Evolutionary conservation across 1,140 invertebrate genomes (phyloP).

Genomic region (Amphibalanus amphitrite): DNA sequence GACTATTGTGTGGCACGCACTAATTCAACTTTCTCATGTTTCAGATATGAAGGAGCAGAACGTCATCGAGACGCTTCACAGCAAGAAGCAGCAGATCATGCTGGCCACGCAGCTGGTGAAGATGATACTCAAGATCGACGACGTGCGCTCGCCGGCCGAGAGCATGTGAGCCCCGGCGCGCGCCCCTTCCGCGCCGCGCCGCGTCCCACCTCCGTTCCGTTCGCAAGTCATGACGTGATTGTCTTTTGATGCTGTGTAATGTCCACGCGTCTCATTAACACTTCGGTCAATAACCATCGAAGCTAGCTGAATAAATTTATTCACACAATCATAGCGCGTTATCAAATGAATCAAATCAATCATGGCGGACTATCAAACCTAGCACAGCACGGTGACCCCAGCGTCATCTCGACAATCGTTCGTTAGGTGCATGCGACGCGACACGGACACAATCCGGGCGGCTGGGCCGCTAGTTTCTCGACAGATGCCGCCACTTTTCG

Average conservation of each 20-base stretch:
- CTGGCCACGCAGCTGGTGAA: conserved; percentile 93
- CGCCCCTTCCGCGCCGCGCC: too few species aligned
- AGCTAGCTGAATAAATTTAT: conserved; percentile 6
- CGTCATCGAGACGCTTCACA: conserved; percentile 91
- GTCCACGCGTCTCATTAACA: conserved; percentile 8
- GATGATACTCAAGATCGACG: conserved; percentile 99
- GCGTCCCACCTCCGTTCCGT: not conserved
- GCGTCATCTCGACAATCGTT: too few species aligned
- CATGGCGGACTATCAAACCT: too few species aligned
- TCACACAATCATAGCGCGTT: too few species aligned
- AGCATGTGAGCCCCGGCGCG: not conserved
- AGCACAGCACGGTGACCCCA: too few species aligned
- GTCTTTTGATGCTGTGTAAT: not conserved
- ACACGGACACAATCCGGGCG: too few species aligned
- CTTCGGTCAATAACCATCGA: conserved; percentile 4
- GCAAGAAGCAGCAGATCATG: conserved; percentile 93
- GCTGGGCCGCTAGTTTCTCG: too few species aligned
- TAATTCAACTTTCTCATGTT: too few species aligned
- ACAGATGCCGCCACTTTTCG: too few species aligned
- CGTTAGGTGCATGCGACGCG: too few species aligned
- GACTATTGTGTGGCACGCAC: too few species aligned
- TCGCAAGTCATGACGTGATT: not conserved
- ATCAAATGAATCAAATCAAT: too few species aligned
- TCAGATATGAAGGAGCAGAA: conserved; percentile 90
- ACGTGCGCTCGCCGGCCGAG: conserved; percentile 65